Conservation (phyloP, 1,140 invertebrate species). For the Psix sp. region DNA sequence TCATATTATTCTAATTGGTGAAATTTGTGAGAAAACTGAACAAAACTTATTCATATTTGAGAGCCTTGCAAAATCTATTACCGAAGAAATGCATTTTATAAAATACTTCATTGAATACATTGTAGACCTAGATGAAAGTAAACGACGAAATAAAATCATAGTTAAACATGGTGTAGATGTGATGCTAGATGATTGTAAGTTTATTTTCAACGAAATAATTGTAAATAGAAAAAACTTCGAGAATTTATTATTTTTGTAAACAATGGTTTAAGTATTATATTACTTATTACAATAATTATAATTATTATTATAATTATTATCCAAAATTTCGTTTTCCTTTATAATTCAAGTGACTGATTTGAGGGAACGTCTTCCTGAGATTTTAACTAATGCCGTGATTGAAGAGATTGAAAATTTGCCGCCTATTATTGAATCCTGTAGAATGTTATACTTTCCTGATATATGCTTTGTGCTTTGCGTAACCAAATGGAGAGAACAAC, state of each 20-base stretch:
- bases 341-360: constrained; percentile 47
- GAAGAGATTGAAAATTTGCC: constrained; percentile 84
- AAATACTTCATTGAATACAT: constrained; percentile 77
- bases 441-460: constrained; percentile 88
- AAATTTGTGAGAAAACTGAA: constrained; percentile 78
- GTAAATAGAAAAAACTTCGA: too few species aligned
- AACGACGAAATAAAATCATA: constrained; percentile 80
- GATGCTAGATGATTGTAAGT: constrained; percentile 82
- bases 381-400: constrained; percentile 82
- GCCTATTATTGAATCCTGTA: constrained; percentile 82
- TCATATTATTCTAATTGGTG: constrained; percentile 81
- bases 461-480: constrained; percentile 87
- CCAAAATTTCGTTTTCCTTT: neutral
- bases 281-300: too few species aligned
- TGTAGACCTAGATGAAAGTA: constrained; percentile 84
- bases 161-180: constrained; percentile 83
- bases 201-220: neutral
- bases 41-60: constrained; percentile 77
- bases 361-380: constrained; percentile 75
- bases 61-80: constrained; percentile 77
- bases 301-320: too few species aligned
- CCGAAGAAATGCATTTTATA: constrained; percentile 80
- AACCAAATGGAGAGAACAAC: constrained; percentile 79
- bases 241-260: too few species aligned
- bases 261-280: too few species aligned